These are phyloP conservation scores for Leptosomus discolor DNA, from an alignment of 2,113 vertebrate species.

Conservation along the genomic window DNA sequence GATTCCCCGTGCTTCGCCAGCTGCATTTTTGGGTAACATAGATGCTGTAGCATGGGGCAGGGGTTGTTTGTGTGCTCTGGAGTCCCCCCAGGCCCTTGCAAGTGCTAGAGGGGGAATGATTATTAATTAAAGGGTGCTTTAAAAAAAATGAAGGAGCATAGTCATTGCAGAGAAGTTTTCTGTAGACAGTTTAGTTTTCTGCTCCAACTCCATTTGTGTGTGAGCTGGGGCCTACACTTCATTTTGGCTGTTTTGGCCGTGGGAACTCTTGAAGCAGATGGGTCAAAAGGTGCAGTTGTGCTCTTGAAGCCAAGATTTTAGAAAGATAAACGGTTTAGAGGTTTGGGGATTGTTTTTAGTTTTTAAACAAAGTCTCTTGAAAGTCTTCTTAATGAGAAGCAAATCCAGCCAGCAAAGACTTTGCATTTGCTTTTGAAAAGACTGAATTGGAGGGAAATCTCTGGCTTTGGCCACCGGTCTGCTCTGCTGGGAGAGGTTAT, in stretches of 20 bases:
- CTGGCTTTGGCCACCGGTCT: neutral
- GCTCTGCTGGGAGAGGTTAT: conserved; percentile 42
- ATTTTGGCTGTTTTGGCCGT: neutral
- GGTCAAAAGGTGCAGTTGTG: neutral
- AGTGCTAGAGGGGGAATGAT: neutral
- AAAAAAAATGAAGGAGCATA: neutral
- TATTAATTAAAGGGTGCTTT: neutral
- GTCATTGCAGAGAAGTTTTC: neutral
- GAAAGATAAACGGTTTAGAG: conserved; percentile 17
- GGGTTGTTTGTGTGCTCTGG: neutral
- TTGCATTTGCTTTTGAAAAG: neutral
- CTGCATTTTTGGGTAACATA: neutral
- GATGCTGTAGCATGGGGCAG: neutral
- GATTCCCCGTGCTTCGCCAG: fast-evolving
- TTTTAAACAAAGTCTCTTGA: conserved; percentile 17
- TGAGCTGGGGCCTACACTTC: neutral
- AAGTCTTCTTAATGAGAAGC: conserved; percentile 33
- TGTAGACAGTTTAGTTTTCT: neutral
- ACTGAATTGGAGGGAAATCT: conserved; percentile 11
- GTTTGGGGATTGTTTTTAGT: conserved; percentile 15
- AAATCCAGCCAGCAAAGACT: conserved; percentile 15
- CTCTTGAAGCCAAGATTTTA: neutral
- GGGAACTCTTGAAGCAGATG: neutral
- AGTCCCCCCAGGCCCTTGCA: neutral
- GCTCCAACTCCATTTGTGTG: neutral